These are phyloP conservation scores for Mionectes olivaceus DNA, from an alignment of 2,797 vertebrate species.

Conservation along the genomic window DNA sequence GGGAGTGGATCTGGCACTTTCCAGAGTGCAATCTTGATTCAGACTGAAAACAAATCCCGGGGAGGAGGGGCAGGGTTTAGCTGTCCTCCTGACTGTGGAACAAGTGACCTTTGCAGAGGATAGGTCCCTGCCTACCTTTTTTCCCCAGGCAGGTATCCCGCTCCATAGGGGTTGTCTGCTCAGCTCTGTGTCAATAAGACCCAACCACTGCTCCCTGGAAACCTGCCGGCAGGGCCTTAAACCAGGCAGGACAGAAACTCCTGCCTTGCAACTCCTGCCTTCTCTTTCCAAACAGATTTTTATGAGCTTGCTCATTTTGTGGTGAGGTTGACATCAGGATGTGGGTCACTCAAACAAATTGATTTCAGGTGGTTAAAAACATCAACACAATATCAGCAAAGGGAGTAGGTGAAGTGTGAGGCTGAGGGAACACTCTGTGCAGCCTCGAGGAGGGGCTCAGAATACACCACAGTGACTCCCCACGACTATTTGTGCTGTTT, in stretches of 20 bases:
- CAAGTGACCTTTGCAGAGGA: background rate
- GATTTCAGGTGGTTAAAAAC: background rate
- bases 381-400: background rate
- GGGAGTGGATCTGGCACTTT: background rate
- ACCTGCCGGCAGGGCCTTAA: background rate
- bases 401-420: slow-evolving; percentile 17
- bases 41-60: background rate
- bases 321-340: background rate
- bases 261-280: background rate
- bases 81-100: background rate
- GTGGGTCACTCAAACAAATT: slow-evolving; percentile 5
- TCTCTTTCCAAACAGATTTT: background rate
- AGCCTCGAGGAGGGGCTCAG: background rate
- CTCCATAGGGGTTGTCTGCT: background rate
- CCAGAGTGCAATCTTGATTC: background rate
- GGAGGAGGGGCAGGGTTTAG: background rate
- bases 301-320: background rate
- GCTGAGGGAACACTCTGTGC: background rate
- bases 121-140: background rate
- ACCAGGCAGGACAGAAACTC: background rate
- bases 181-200: background rate
- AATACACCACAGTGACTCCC: background rate
- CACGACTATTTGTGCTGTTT: background rate
- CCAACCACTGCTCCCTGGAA: background rate
- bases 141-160: background rate